Conservation (phyloP, 2,888 invertebrate species). For the Gymnoscelis rufifasciata region DNA sequence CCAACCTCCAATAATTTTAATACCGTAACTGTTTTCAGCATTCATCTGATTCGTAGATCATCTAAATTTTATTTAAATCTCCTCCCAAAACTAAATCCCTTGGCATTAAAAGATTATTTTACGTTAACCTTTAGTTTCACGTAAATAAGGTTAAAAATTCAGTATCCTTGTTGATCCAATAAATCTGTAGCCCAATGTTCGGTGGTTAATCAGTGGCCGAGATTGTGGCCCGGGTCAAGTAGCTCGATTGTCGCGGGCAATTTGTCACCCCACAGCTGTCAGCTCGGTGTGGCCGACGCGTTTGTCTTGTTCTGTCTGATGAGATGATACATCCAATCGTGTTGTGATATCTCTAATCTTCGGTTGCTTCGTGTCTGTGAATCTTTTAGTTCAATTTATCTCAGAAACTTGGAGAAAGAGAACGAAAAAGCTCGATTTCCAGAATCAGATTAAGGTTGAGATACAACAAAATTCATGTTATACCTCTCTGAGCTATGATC, state of each 20-base stretch:
- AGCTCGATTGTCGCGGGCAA: constrained; percentile 74
- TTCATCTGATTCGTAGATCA: too few species aligned
- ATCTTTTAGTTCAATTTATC: neutral
- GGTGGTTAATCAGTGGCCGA: constrained; percentile 48
- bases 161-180: neutral
- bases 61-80: too few species aligned
- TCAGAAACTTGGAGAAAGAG: neutral
- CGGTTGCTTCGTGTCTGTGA: neutral
- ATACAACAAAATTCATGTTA: too few species aligned
- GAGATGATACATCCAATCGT: constrained; percentile 15
- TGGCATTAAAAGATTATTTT: too few species aligned
- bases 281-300: constrained; percentile 45
- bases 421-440: too few species aligned
- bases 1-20: too few species aligned
- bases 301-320: constrained; percentile 37
- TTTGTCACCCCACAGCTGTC: constrained; percentile 61
- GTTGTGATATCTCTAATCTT: constrained; percentile 4
- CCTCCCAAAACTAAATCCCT: too few species aligned
- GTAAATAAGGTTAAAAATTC: neutral
- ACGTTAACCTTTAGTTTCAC: too few species aligned
- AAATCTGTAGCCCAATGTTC: constrained; percentile 22
- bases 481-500: too few species aligned
- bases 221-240: constrained; percentile 67
- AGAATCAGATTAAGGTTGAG: neutral
- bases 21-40: too few species aligned